Evolutionary conservation across 2,888 invertebrate genomes (phyloP), one percentile per base, ranked within the genome.

Genomic region (Drymonia ruficornis): DNA sequence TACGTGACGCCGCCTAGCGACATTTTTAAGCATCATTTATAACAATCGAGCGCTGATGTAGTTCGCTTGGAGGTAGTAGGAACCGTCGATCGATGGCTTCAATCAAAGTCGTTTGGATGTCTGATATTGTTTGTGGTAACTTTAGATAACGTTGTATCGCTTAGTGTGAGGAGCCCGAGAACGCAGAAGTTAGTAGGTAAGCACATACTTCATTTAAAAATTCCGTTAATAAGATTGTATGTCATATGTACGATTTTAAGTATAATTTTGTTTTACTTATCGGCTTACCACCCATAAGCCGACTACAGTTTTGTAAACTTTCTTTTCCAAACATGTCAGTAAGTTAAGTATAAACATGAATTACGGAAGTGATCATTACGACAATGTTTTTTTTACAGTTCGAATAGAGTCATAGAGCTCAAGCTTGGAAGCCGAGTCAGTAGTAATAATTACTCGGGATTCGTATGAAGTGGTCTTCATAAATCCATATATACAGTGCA

Each of bases 401-500:
- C 19, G 11, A 1, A 19, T 43, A 16, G 23, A 16, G 6, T 44
- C 44, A 19, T 23, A 23, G n/a, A n/a, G 23, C 13, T 13, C 13
- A 3, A 44, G 19, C 23, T 0, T 18, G 44, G 23, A 44, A 44
- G 23, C 1, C 12, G 23, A 23, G 0, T 23, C 23, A 4, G 23
- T n/a, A n/a, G n/a, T n/a, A n/a, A n/a, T n/a, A n/a, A n/a, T n/a
- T n/a, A n/a, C n/a, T n/a, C n/a, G n/a, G n/a, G n/a, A n/a, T n/a
- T n/a, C n/a, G n/a, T n/a, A n/a, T n/a, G n/a, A n/a, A 44, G 23
- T n/a, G 5, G 6, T 2, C 47, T 50, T 36, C 40, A 60, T 45
- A 53, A 50, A 56, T 59, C 54, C 45, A 43, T 43, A 51, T 52
- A 50, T 49, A 52, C 52, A 46, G 49, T 49, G 50, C 57, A 53